These are phyloP conservation scores for Thysanoteuthis rhombus DNA, from an alignment of 2,888 invertebrate genomes.

Conservation along the genomic window DNA sequence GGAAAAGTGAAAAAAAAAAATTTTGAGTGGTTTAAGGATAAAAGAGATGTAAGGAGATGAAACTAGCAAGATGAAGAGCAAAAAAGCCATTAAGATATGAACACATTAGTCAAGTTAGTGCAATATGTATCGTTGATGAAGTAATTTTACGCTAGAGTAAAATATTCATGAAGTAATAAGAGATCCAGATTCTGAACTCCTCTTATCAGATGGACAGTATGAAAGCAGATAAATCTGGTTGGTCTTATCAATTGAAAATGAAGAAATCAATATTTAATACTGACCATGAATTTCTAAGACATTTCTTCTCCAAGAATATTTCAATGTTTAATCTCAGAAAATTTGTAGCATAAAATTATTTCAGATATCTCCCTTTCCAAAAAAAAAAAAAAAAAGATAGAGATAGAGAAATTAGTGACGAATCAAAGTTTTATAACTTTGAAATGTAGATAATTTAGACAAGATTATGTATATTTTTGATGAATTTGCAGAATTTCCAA, in stretches of 20 bases:
- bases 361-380: neutral
- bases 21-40: neutral
- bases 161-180: neutral
- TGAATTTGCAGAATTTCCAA: neutral
- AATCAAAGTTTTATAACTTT: neutral
- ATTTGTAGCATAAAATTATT: neutral
- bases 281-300: neutral
- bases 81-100: neutral
- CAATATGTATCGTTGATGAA: neutral
- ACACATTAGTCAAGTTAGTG: slow-evolving; percentile 12
- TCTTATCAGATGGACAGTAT: neutral
- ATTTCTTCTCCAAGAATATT: neutral
- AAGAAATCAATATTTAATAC: neutral
- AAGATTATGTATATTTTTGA: neutral
- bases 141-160: neutral
- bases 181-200: neutral
- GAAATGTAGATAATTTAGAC: neutral
- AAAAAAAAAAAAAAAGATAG: neutral
- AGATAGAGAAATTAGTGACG: neutral
- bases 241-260: neutral
- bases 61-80: neutral
- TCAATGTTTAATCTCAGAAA: neutral
- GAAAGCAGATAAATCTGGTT: neutral
- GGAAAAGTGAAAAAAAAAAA: neutral
- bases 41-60: neutral